These are phyloP conservation scores for Corythaeola cristata DNA, from an alignment of 2,113 vertebrate genomes.

Conservation along the genomic window DNA sequence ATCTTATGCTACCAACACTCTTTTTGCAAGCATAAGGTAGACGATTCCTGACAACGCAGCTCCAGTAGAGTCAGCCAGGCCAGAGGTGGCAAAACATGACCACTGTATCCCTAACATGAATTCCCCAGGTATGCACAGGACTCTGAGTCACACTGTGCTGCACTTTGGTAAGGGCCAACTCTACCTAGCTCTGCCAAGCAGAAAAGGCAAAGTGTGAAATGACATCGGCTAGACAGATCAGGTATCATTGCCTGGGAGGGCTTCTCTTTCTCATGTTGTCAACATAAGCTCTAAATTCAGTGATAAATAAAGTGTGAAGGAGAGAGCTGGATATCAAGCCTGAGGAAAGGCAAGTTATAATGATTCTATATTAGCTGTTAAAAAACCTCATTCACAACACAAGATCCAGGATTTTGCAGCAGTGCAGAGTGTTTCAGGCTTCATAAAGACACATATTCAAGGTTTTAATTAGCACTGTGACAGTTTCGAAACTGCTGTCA, in stretches of 20 bases:
- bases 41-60: not conserved
- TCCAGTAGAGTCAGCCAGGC: not conserved
- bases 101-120: not conserved
- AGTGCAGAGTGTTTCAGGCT: not conserved
- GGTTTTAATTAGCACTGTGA: slow-evolving; percentile 58
- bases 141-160: not conserved
- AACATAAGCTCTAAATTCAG: not conserved
- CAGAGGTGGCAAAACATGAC: not conserved
- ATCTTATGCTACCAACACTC: not conserved
- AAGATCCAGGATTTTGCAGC: slow-evolving; percentile 10
- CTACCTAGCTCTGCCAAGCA: not conserved
- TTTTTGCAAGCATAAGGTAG: not conserved
- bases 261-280: not conserved
- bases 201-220: not conserved
- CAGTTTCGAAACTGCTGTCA: slow-evolving; percentile 48
- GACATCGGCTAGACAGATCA: not conserved
- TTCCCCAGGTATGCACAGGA: not conserved
- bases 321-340: slow-evolving; percentile 5
- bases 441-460: slow-evolving; percentile 45
- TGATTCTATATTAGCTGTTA: not conserved
- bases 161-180: not conserved
- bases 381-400: slow-evolving; percentile 12
- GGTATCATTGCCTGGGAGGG: not conserved
- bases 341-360: slow-evolving; percentile 40
- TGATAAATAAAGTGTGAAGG: slow-evolving; percentile 3